Conservation (phyloP, 2,797 vertebrate species). For the Epinephelus malabaricus region DNA sequence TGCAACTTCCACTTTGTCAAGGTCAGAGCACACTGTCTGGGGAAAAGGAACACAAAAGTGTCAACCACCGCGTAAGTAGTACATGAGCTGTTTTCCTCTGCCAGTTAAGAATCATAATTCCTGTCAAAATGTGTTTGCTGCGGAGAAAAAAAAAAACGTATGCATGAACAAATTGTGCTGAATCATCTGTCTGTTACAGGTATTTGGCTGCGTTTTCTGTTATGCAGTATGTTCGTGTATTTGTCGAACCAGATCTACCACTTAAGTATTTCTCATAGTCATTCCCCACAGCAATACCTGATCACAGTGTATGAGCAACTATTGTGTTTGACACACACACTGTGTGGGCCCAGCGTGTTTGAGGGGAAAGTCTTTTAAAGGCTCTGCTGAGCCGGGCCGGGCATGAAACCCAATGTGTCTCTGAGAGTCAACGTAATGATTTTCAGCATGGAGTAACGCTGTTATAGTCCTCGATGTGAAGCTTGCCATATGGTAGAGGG, state of each 20-base stretch:
- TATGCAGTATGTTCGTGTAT: slow-evolving; percentile 16
- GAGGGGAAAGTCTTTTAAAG: slow-evolving; percentile 65
- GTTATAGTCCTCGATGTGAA: slow-evolving; percentile 77
- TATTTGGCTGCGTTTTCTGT: slow-evolving; percentile 32
- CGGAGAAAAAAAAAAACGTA: not conserved
- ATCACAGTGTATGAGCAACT: slow-evolving; percentile 86
- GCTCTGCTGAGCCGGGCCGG: slow-evolving; percentile 47
- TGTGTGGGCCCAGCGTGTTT: slow-evolving; percentile 72
- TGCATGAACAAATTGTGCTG: slow-evolving; percentile 30
- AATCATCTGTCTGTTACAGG: slow-evolving; percentile 47
- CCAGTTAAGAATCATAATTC: slow-evolving; percentile 52
- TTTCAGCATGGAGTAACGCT: slow-evolving; percentile 79
- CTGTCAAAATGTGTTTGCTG: slow-evolving; percentile 50
- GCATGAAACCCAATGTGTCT: slow-evolving; percentile 75
- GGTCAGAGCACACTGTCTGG: slow-evolving; percentile 13
- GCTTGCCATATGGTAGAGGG: slow-evolving; percentile 80
- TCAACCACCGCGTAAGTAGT: slow-evolving; percentile 20
- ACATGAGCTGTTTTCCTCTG: slow-evolving; percentile 45
- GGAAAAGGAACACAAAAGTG: slow-evolving; percentile 36
- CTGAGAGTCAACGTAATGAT: slow-evolving; percentile 75
- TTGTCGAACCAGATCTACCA: slow-evolving; percentile 72
- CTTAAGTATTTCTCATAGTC: slow-evolving; percentile 56
- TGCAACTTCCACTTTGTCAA: slow-evolving; percentile 31
- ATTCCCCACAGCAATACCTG: slow-evolving; percentile 74
- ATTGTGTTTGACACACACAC: slow-evolving; percentile 89